Conservation (phyloP, 2,113 vertebrate genomes). For the Polypterus bichir region DNA sequence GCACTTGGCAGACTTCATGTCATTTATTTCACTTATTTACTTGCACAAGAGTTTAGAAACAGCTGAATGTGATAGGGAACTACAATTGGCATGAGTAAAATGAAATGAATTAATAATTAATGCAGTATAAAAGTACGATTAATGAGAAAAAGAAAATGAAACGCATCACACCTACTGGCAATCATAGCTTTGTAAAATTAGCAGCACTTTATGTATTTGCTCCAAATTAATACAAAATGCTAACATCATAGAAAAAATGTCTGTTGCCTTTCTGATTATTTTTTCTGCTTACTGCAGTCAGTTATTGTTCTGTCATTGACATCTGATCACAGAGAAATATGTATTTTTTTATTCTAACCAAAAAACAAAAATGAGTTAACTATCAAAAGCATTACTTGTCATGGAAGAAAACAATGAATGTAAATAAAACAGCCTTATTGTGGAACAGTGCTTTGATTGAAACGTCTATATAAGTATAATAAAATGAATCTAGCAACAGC, state of each 20-base stretch:
- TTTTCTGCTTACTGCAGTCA: not conserved
- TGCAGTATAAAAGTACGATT: not conserved
- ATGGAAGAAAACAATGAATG: no score
- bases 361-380: not conserved
- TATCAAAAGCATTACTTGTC: no score
- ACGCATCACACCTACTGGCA: not conserved
- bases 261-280: not conserved
- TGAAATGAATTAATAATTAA: constrained; percentile 21
- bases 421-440: no score
- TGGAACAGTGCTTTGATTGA: no score
- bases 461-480: no score
- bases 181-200: not conserved
- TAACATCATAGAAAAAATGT: not conserved
- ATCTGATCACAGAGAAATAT: not conserved
- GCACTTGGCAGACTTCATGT: no score
- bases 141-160: constrained; percentile 5
- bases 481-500: no score
- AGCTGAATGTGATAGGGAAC: constrained; percentile 10
- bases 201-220: not conserved
- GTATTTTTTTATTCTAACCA: not conserved
- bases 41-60: not conserved
- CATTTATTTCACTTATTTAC: no score
- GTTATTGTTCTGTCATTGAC: no score
- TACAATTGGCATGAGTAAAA: constrained; percentile 15
- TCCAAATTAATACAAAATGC: not conserved